Percentiles rank a stretch among this genome's conserved stretches.
Evolutionary conservation across 2,113 vertebrate species (phyloP).

Genomic region (Oncorhynchus kisutch): DNA sequence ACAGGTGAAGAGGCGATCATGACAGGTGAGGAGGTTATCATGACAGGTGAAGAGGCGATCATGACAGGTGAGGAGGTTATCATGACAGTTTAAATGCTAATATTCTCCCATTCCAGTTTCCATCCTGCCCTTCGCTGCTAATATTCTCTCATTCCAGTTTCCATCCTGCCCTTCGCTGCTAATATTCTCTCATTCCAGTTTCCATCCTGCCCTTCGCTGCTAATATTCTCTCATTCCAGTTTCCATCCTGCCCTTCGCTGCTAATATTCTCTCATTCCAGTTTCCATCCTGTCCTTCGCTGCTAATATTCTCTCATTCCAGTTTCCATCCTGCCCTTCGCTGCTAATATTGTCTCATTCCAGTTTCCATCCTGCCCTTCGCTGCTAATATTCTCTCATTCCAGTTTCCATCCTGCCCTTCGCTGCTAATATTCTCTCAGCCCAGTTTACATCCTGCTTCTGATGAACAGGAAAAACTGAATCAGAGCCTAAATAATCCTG

Average conservation of each 20-base stretch:
- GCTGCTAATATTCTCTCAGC: too few relatives aligned
- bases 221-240: not conserved
- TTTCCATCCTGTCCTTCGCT: not conserved
- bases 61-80: too few relatives aligned
- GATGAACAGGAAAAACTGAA: not conserved
- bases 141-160: not conserved
- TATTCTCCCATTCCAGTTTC: too few relatives aligned
- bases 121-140: too few relatives aligned
- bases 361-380: not conserved
- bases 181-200: not conserved
- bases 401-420: not conserved
- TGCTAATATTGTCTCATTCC: not conserved
- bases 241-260: not conserved
- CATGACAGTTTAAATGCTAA: not conserved
- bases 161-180: not conserved
- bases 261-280: not conserved
- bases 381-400: not conserved
- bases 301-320: not conserved
- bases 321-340: too few relatives aligned
- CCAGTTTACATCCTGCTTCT: not conserved
- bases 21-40: too few relatives aligned
- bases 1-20: too few relatives aligned
- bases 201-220: not conserved
- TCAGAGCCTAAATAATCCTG: conserved; percentile 14
- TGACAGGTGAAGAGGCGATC: too few relatives aligned